phyloP scores from a whole-genome alignment of 2,888 invertebrate genomes.

The Taphrorychus bicolor region DNA sequence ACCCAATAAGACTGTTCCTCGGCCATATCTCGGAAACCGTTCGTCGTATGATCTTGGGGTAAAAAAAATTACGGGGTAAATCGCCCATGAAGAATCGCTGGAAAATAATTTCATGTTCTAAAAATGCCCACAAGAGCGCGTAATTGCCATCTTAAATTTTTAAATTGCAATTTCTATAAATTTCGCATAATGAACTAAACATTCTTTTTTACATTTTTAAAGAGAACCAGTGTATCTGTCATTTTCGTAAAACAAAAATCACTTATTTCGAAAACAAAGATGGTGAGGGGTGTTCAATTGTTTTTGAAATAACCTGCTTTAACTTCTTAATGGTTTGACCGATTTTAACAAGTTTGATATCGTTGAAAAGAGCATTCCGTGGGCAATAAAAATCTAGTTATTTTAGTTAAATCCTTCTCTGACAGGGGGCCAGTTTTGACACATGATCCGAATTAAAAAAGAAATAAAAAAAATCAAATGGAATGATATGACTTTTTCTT shows the following conservation, averaged over 20 bases:
- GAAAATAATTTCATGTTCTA: too few species aligned
- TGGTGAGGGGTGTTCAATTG: too few species aligned
- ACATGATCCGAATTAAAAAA: not conserved
- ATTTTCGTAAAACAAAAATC: too few species aligned
- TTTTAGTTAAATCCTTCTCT: not conserved
- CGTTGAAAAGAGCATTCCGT: not conserved
- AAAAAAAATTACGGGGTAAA: not conserved
- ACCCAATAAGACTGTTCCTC: too few species aligned
- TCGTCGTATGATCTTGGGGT: not conserved
- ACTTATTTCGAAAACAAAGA: too few species aligned
- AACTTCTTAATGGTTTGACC: too few species aligned
- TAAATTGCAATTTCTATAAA: not conserved
- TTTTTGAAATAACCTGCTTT: too few species aligned
- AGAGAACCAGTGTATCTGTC: not conserved
- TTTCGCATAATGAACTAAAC: not conserved
- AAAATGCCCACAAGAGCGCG: not conserved
- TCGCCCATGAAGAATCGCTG: not conserved
- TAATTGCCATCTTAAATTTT: not conserved
- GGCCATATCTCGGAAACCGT: too few species aligned
- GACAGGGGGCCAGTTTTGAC: not conserved
- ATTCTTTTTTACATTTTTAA: not conserved
- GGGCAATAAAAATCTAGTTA: not conserved
- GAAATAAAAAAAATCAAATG: not conserved
- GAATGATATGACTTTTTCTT: not conserved
- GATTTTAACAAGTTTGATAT: too few species aligned